Conservation (phyloP, 2,113 vertebrate species). For the Syrrhaptes paradoxus region DNA sequence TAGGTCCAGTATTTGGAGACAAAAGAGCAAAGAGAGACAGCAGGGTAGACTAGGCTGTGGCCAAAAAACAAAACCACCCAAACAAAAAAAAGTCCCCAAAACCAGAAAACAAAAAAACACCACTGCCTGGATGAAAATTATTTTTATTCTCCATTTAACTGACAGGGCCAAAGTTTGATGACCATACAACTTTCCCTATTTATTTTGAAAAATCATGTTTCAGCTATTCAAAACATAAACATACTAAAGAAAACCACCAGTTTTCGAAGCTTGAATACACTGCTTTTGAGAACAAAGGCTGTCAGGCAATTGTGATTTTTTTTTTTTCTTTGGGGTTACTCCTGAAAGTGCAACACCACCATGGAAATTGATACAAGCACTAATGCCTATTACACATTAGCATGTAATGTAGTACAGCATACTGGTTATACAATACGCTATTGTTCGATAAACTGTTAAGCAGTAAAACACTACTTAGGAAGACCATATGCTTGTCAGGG, state of each 20-base stretch:
- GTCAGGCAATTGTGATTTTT: not conserved
- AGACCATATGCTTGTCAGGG: slow-evolving; percentile 13
- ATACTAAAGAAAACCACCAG: not conserved
- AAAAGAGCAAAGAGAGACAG: not conserved
- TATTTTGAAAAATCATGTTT: not conserved
- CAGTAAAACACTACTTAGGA: slow-evolving; percentile 42
- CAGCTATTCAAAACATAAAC: not conserved
- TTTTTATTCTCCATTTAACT: not conserved
- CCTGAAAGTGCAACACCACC: slow-evolving; percentile 2
- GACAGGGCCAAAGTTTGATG: not conserved
- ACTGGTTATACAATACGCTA: not conserved
- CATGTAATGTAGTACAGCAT: slow-evolving; percentile 2
- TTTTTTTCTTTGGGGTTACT: not conserved
- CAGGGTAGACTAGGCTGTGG: not conserved
- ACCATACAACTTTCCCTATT: not conserved
- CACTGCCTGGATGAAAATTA: not conserved
- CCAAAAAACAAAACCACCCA: not conserved
- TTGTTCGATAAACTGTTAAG: slow-evolving; percentile 36
- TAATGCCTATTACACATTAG: slow-evolving; percentile 28
- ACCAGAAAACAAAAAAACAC: not conserved
- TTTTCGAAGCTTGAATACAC: not conserved
- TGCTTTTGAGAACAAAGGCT: not conserved
- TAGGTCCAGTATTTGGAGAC: not conserved
- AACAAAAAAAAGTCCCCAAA: not conserved
- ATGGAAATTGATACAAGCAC: slow-evolving; percentile 52